Percentiles rank a stretch among this genome's conserved stretches.
Conservation (phyloP, 2,113 vertebrate species). For the Gracilinanus agilis region DNA sequence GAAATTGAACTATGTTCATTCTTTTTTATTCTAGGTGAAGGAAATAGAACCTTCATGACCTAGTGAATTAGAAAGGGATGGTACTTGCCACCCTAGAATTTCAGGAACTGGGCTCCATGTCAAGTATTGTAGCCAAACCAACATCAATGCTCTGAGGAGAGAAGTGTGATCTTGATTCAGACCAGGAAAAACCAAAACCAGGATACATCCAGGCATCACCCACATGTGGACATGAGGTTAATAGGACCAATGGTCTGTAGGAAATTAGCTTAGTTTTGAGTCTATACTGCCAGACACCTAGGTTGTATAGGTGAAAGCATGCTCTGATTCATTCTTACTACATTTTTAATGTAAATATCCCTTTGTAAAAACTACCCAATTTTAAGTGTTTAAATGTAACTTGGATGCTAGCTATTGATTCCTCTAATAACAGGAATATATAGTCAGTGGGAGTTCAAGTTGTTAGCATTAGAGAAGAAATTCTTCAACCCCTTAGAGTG, state of each 20-base stretch:
- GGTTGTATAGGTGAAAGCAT: neutral
- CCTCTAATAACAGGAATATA: neutral
- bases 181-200: neutral
- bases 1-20: neutral
- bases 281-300: neutral
- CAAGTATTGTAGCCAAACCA: neutral
- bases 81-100: neutral
- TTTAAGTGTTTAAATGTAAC: neutral
- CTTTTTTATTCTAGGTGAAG: neutral
- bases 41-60: neutral
- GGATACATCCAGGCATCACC: neutral
- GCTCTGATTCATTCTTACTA: neutral
- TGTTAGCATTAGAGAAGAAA: neutral
- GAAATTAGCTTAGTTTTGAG: no score
- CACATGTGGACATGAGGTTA: neutral
- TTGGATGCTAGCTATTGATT: neutral
- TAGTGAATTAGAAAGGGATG: neutral
- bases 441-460: neutral
- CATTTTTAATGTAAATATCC: neutral
- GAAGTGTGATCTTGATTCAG: neutral
- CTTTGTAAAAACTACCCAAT: neutral
- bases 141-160: neutral
- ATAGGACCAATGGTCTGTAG: no score
- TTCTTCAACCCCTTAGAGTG: neutral
- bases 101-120: neutral